Evolutionary conservation across 2,113 vertebrate species (phyloP).

Genomic region (Rattus rattus): DNA sequence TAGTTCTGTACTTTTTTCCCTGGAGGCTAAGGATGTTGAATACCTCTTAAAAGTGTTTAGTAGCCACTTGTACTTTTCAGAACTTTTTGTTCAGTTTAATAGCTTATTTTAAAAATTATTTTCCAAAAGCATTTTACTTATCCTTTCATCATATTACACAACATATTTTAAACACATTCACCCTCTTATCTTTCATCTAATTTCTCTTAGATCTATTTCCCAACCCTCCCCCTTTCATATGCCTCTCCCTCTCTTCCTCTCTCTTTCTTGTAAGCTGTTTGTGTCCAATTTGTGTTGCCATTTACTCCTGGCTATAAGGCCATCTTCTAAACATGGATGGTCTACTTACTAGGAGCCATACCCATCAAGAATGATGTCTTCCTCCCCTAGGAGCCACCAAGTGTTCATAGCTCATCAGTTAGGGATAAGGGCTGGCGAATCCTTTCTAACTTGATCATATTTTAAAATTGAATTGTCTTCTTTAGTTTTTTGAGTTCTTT

Average conservation of each 20-base stretch:
- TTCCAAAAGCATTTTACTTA: not conserved
- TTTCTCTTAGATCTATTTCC: not conserved
- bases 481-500: not conserved
- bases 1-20: not conserved
- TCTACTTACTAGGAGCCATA: not conserved
- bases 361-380: not conserved
- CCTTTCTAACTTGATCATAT: not conserved
- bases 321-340: not conserved
- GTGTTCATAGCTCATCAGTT: not conserved
- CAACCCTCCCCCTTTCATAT: not conserved
- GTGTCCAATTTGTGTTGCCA: not conserved
- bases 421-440: not conserved
- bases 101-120: not conserved
- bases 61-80: not conserved
- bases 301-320: not conserved
- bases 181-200: not conserved
- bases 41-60: not conserved
- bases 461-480: not conserved
- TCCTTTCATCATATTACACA: not conserved
- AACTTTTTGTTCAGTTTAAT: not conserved
- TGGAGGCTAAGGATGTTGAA: not conserved
- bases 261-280: not conserved
- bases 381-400: not conserved
- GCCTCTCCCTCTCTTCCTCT: not conserved
- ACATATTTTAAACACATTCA: not conserved